phyloP scores from a whole-genome alignment of 53 echinoderm and acorn worm species.

The Mesocentrotus franciscanus region DNA sequence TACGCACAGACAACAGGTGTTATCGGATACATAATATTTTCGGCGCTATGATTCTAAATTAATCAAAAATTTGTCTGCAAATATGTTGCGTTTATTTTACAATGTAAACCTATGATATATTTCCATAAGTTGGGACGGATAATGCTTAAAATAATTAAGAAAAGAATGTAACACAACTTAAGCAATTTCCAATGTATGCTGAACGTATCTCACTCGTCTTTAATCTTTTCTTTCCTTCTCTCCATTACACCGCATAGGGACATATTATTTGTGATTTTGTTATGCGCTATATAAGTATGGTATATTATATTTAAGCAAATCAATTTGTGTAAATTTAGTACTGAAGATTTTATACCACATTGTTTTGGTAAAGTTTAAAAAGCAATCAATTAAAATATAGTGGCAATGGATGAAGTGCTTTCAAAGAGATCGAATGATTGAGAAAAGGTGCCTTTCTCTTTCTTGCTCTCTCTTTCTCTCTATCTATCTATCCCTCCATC shows the following conservation, averaged over 20 bases:
- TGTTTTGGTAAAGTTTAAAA: background rate
- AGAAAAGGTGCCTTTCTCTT: background rate
- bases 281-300: no score
- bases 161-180: no score
- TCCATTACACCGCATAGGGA: no score
- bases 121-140: background rate
- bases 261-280: no score
- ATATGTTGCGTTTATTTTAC: background rate
- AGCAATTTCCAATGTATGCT: no score
- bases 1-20: constrained; percentile 1
- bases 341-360: background rate
- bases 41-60: background rate
- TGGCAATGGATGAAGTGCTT: background rate
- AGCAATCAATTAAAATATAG: background rate
- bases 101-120: background rate
- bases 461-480: background rate
- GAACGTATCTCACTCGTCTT: no score
- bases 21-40: background rate
- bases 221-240: no score
- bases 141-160: no score
- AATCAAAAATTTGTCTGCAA: background rate
- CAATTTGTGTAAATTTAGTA: no score
- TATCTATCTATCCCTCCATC: background rate
- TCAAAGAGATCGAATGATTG: background rate
- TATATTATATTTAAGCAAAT: no score